These are phyloP conservation scores for Aleiodes leptofemur DNA, from an alignment of 2,888 invertebrate genomes.

Conservation along the genomic window DNA sequence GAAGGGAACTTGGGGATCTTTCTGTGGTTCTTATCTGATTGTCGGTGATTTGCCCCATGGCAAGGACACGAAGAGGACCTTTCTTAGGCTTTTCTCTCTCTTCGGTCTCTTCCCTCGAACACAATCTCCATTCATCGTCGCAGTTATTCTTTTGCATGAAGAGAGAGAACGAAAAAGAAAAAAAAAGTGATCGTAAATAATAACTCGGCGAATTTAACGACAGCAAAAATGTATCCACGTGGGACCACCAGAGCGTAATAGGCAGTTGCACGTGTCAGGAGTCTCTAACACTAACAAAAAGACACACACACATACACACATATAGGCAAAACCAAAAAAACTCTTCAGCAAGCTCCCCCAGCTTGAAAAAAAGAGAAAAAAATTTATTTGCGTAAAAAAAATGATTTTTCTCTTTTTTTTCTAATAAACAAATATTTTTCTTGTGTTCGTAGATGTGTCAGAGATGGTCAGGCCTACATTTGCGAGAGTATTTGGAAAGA, in stretches of 20 bases:
- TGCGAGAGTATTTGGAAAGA: constrained; percentile 1
- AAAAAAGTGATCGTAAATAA: neutral
- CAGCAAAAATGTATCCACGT: constrained; percentile 51
- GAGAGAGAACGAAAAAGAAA: neutral
- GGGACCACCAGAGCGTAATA: constrained; percentile 50
- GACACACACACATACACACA: no score
- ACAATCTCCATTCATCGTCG: constrained; percentile 17
- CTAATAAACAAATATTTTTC: neutral
- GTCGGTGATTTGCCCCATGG: neutral
- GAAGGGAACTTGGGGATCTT: neutral
- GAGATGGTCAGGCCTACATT: constrained; percentile 13
- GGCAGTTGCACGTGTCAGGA: constrained; percentile 45
- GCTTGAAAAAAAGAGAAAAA: no score
- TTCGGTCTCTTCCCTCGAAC: constrained; percentile 11
- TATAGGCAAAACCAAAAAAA: constrained; percentile 33
- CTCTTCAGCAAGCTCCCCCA: constrained; percentile 40
- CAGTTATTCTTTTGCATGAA: neutral
- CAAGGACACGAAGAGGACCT: constrained; percentile 27
- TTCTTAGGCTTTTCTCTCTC: constrained; percentile 1
- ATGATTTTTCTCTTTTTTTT: neutral
- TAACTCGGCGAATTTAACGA: constrained; percentile 50
- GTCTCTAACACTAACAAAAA: constrained; percentile 5
- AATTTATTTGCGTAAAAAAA: neutral
- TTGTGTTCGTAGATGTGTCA: neutral
- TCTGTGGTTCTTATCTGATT: constrained; percentile 21